These are phyloP conservation scores for Anaspis maculata DNA, from an alignment of 2,888 invertebrate species.

Conservation along the genomic window DNA sequence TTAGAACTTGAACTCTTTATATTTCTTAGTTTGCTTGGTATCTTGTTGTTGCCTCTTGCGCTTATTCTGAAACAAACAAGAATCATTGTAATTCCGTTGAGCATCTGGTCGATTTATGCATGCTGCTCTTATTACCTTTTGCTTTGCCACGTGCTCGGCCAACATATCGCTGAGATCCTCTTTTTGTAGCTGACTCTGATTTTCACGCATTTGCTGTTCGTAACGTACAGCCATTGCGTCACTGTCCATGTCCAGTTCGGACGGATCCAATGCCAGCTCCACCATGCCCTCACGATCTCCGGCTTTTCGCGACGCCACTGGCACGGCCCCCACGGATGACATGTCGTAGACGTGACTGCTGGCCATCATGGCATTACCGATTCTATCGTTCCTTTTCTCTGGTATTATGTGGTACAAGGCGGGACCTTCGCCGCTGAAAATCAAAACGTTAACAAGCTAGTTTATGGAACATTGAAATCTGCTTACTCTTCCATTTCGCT, in stretches of 20 bases:
- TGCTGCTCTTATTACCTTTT: slow-evolving; percentile 68
- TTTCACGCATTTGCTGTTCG: slow-evolving; percentile 92
- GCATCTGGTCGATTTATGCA: too few species aligned
- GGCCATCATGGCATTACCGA: slow-evolving; percentile 93
- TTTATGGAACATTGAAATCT: not conserved
- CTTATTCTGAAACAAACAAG: slow-evolving; percentile 66
- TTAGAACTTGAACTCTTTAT: slow-evolving; percentile 97
- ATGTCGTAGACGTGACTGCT: slow-evolving; percentile 98
- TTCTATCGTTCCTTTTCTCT: slow-evolving; percentile 84
- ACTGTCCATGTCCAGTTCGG: slow-evolving; percentile 91
- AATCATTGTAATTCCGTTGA: too few species aligned
- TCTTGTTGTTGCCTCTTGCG: slow-evolving; percentile 87
- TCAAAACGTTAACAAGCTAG: slow-evolving; percentile 1
- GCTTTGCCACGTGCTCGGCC: slow-evolving; percentile 94
- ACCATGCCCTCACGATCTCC: slow-evolving; percentile 55
- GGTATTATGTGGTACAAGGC: slow-evolving; percentile 92
- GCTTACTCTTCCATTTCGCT: slow-evolving; percentile 86
- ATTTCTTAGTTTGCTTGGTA: slow-evolving; percentile 88
- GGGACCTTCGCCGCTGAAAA: slow-evolving; percentile 77
- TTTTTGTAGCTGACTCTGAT: slow-evolving; percentile 77
- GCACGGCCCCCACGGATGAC: slow-evolving; percentile 54
- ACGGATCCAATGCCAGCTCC: slow-evolving; percentile 94
- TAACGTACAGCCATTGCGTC: slow-evolving; percentile 94
- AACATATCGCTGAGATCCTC: slow-evolving; percentile 98
- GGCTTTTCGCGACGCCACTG: slow-evolving; percentile 43